Conservation (phyloP, 2,797 vertebrate species). For the Hypotaenidia philippensis region DNA sequence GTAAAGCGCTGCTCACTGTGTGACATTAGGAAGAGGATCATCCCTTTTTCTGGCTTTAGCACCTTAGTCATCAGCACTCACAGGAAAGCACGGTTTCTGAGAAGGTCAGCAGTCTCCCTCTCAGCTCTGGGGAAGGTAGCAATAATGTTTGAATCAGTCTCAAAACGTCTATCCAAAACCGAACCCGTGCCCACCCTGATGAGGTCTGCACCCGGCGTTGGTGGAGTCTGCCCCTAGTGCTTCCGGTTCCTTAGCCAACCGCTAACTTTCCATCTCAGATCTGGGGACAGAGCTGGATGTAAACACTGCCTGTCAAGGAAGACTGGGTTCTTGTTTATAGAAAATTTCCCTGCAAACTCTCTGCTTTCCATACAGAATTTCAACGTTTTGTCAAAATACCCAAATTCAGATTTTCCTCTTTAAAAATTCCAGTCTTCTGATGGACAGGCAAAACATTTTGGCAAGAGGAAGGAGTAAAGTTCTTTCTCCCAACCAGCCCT, state of each 20-base stretch:
- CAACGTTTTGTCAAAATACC: not conserved
- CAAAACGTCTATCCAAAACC: not conserved
- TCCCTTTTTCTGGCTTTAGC: slow-evolving; percentile 40
- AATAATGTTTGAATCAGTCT: not conserved
- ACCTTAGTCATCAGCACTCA: not conserved
- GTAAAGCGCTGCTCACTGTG: not conserved
- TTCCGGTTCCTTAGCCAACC: not conserved
- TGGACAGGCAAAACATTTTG: not conserved
- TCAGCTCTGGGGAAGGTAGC: not conserved
- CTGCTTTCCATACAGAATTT: not conserved
- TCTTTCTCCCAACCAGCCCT: not conserved
- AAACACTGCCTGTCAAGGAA: not conserved
- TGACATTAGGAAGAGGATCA: not conserved
- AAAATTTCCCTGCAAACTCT: not conserved
- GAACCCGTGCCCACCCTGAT: not conserved
- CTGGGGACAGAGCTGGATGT: not conserved
- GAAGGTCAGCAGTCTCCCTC: not conserved
- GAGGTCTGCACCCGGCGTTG: not conserved
- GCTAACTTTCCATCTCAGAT: not conserved
- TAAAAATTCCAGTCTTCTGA: not conserved
- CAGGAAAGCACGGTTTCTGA: not conserved
- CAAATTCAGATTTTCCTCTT: not conserved
- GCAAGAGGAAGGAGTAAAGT: not conserved
- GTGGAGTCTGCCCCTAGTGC: not conserved
- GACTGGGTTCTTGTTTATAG: not conserved